phyloP scores from a whole-genome alignment of 2,113 vertebrate species.

The Hepsetus odoe region DNA sequence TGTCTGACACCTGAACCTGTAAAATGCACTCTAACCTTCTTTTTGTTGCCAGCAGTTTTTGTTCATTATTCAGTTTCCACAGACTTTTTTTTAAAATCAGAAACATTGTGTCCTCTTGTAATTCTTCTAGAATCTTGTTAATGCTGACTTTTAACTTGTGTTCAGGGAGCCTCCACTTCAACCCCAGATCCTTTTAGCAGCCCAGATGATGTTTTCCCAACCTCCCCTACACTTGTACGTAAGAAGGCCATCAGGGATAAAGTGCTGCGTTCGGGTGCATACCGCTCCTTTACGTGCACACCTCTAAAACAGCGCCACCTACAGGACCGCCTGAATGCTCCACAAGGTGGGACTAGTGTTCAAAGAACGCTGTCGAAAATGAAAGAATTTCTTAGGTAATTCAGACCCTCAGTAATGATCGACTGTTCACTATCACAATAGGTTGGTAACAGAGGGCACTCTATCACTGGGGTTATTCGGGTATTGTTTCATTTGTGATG shows the following conservation, averaged over 20 bases:
- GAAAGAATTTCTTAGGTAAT: slow-evolving; percentile 76
- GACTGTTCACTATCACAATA: slow-evolving; percentile 40
- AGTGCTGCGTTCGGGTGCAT: slow-evolving; percentile 88
- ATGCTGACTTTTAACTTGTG: neutral
- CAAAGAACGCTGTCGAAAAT: slow-evolving; percentile 70
- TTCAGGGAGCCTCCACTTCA: slow-evolving; percentile 53
- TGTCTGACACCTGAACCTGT: too few species aligned
- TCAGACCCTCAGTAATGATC: slow-evolving; percentile 42
- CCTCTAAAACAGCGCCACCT: slow-evolving; percentile 78
- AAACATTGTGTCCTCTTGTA: too few species aligned
- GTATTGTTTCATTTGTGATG: neutral
- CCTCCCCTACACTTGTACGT: slow-evolving; percentile 87
- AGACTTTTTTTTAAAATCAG: too few species aligned
- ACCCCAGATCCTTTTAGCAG: slow-evolving; percentile 49
- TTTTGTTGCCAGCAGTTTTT: too few species aligned
- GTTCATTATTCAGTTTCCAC: too few species aligned
- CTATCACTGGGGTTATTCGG: neutral
- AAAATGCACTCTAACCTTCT: too few species aligned
- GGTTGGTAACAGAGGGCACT: slow-evolving; percentile 30
- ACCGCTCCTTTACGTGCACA: slow-evolving; percentile 87
- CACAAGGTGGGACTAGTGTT: slow-evolving; percentile 76
- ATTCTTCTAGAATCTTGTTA: too few species aligned
- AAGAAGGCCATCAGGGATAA: slow-evolving; percentile 94
- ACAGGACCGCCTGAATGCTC: slow-evolving; percentile 73
- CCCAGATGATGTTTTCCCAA: slow-evolving; percentile 78